These are phyloP conservation scores for Hypercompe scribonia DNA, from an alignment of 2,888 invertebrate genomes.

Conservation along the genomic window DNA sequence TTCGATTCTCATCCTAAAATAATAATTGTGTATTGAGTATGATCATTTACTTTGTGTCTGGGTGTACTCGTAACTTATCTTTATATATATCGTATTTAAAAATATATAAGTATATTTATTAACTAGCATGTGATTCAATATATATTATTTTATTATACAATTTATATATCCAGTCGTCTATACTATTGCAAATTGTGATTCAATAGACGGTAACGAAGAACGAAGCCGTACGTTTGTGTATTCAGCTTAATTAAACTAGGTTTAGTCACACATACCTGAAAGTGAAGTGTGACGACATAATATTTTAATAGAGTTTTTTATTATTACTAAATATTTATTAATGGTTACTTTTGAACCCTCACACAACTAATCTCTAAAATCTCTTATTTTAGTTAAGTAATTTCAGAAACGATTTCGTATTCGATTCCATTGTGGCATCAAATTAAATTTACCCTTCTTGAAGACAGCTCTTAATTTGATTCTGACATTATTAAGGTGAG, in stretches of 20 bases:
- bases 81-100: too few relatives aligned
- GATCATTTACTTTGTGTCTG: too few relatives aligned
- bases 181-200: not conserved
- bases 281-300: too few relatives aligned
- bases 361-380: not conserved
- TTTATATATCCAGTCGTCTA: not conserved
- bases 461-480: conserved; percentile 1
- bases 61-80: too few relatives aligned
- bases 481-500: not conserved
- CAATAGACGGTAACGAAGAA: not conserved
- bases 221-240: not conserved
- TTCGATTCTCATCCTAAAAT: too few relatives aligned
- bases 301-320: too few relatives aligned
- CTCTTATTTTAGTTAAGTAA: not conserved
- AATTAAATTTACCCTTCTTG: not conserved
- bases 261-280: not conserved
- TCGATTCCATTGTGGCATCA: not conserved
- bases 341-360: not conserved
- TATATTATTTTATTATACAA: not conserved
- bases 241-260: not conserved
- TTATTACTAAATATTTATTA: not conserved
- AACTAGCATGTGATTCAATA: too few relatives aligned
- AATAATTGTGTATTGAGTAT: too few relatives aligned
- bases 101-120: too few relatives aligned
- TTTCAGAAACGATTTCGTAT: not conserved